Percentiles rank a stretch among this genome's conserved stretches.
Evolutionary conservation across 2,113 vertebrate species (phyloP).

Genomic region (Albula glossodonta): DNA sequence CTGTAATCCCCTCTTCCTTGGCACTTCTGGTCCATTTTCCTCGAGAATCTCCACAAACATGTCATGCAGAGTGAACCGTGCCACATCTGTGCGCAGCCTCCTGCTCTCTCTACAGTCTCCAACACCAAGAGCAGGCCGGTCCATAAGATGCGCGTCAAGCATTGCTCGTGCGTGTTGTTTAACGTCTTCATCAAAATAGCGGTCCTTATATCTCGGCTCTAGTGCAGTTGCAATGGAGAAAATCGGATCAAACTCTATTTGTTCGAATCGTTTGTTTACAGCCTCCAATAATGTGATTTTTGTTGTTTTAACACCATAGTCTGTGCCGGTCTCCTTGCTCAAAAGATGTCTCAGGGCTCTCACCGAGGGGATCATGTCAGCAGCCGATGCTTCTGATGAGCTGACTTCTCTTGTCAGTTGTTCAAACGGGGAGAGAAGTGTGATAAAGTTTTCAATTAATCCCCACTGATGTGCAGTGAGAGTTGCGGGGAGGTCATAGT

Average conservation of each 20-base stretch:
- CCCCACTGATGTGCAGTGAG: slow-evolving; percentile 22
- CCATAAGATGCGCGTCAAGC: background rate
- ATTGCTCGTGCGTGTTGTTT: slow-evolving; percentile 9
- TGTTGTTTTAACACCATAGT: slow-evolving; percentile 15
- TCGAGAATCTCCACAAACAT: slow-evolving; percentile 22
- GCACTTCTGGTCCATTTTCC: slow-evolving; percentile 15
- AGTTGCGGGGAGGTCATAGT: slow-evolving; percentile 25
- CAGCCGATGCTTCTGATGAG: background rate
- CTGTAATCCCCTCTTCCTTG: slow-evolving; percentile 12
- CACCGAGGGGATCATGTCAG: slow-evolving; percentile 20
- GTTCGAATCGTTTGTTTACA: slow-evolving; percentile 20
- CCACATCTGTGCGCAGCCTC: slow-evolving; percentile 13
- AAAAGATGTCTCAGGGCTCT: slow-evolving; percentile 12
- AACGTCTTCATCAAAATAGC: slow-evolving; percentile 16
- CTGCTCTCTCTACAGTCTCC: slow-evolving; percentile 11
- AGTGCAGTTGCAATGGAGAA: slow-evolving; percentile 16
- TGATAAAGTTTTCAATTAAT: slow-evolving; percentile 27
- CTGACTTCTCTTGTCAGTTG: slow-evolving; percentile 16
- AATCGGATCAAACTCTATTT: slow-evolving; percentile 10
- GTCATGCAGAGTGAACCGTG: slow-evolving; percentile 16
- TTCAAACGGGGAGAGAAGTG: slow-evolving; percentile 24
- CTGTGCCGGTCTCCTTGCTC: slow-evolving; percentile 18
- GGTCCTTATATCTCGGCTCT: slow-evolving; percentile 29
- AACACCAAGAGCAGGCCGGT: slow-evolving; percentile 13
- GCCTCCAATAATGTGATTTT: slow-evolving; percentile 14